Conservation (phyloP, 2,113 vertebrate species). For the Gymnocephalus cernua region DNA sequence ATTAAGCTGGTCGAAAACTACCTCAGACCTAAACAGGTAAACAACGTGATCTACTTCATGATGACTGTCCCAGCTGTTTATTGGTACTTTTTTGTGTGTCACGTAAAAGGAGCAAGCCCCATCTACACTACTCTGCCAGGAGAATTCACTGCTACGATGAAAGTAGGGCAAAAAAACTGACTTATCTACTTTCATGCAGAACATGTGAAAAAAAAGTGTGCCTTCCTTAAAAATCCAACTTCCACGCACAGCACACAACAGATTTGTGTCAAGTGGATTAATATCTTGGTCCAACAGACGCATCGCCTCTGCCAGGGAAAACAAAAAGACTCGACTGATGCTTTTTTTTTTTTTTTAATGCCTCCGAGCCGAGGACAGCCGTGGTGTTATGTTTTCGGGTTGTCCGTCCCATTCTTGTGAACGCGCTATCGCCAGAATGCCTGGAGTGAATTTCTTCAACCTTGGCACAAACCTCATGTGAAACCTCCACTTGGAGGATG, state of each 20-base stretch:
- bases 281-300: neutral
- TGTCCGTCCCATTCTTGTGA: no score
- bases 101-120: neutral
- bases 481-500: no score
- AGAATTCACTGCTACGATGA: neutral
- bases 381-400: no score
- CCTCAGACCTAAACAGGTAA: slow-evolving; percentile 42
- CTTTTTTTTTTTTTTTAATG: no score
- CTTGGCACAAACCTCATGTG: no score
- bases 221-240: neutral
- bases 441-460: no score
- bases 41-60: neutral
- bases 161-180: neutral
- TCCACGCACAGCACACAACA: neutral
- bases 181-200: neutral
- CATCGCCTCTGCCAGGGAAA: neutral
- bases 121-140: neutral
- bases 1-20: slow-evolving; percentile 37
- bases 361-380: no score
- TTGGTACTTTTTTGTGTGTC: neutral
- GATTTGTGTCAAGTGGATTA: neutral
- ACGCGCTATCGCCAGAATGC: no score
- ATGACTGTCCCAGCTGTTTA: neutral
- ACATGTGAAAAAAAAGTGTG: neutral
- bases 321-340: neutral